A percentile compares a stretch with the other conserved stretches of the same genome.
Evolutionary conservation across 2,888 invertebrate species (phyloP).

Genomic region (Platycheirus rosarum): DNA sequence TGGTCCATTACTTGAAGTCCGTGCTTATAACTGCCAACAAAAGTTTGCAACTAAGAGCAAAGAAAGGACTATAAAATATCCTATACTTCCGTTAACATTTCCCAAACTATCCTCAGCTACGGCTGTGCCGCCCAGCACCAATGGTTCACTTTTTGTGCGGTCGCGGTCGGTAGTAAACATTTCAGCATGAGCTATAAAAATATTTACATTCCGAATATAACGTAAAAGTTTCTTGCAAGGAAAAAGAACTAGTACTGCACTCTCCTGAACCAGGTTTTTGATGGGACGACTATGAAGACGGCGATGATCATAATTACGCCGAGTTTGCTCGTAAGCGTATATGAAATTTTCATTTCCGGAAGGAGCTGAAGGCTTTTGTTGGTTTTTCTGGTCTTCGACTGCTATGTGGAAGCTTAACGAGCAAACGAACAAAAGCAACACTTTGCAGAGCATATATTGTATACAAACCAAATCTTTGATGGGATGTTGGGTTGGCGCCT

Average conservation of each 20-base stretch:
- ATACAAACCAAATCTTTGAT: conserved; percentile 14
- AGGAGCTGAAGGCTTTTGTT: conserved; percentile 31
- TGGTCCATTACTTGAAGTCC: too few relatives aligned
- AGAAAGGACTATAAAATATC: too few relatives aligned
- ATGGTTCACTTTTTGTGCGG: too few relatives aligned
- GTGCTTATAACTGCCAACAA: too few relatives aligned
- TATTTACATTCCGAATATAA: conserved; percentile 57
- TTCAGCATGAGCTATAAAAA: conserved; percentile 12
- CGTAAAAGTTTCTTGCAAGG: conserved; percentile 25
- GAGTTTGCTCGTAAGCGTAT: conserved; percentile 17
- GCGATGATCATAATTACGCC: conserved; percentile 47
- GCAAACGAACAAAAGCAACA: conserved; percentile 44
- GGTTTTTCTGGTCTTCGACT: conserved; percentile 29
- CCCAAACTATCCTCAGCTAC: too few relatives aligned
- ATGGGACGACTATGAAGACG: neutral
- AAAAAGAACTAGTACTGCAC: neutral
- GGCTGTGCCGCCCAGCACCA: too few relatives aligned
- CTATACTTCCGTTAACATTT: too few relatives aligned
- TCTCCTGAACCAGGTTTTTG: neutral
- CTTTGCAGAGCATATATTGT: conserved; percentile 28
- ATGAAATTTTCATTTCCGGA: conserved; percentile 42
- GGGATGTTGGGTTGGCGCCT: neutral
- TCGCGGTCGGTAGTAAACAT: too few relatives aligned
- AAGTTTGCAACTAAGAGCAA: too few relatives aligned
- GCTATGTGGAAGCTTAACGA: conserved; percentile 24